Base-by-base conservation (phyloP, 2,888 invertebrate species). In the Helleia helle region DNA sequence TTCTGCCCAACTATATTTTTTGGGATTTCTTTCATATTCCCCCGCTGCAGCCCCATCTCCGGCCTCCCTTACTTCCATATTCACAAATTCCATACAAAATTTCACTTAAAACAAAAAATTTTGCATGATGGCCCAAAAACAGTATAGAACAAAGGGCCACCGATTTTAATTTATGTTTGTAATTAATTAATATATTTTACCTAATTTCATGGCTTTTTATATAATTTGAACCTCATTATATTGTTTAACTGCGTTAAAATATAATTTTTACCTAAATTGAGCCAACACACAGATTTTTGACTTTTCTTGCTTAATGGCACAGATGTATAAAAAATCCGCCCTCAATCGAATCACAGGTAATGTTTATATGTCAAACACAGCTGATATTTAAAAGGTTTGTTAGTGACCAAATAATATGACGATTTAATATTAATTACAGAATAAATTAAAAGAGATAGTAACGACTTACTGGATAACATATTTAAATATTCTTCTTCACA, bases 1-100 rank as follows among this genome's bases (percentile, higher is more conserved):
- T 68, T 94, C 94, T 1, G 91, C 90, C 95, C 94, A 95, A 39
- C 90, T 88, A 58, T 77, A 81, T 48, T 73, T 86, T 74, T 68
- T 86, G 50, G 70, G 63, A 12, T 76, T 68, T 34, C 64, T 65
- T 3, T 75, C 65, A 41, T 62, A 69, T 48, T 81, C 83, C 4
- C 71, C 77, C 0, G 79, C 63, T 18, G 83, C 75, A 36, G 81
- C 81, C 18, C 83, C 83, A 49, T 83, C 83, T 6, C 83, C 83
- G 44, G 77, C 79, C 49, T 80, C 80, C 62, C 81, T 71, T 46
- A 80, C 69, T 51, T 84, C 83, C 83, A 84, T 83, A 58, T 66
- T 69, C 41, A 62, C 62, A 50, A 59, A 62, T 61, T 67, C 66
- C 63, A 68, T 61, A 50, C 52, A 56, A 58, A 51, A 49, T 47